phyloP scores from a whole-genome alignment of 2,888 invertebrate species.

The Nebria salina region DNA sequence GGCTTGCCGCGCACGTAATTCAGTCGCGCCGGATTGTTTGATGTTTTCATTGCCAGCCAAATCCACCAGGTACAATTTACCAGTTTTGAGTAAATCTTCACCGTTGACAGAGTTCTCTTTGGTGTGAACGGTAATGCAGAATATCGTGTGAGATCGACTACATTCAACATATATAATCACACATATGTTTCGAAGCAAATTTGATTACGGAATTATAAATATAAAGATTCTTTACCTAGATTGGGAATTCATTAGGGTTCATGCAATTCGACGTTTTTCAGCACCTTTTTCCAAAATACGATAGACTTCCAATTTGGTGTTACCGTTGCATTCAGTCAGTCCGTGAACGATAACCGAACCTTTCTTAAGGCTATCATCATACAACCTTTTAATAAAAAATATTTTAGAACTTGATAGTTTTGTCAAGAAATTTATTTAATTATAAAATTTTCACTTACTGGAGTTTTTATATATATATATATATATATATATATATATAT shows the following conservation, averaged over 20 bases:
- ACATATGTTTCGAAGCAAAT: slow-evolving; percentile 20
- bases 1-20: slow-evolving; percentile 89
- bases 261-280: slow-evolving; percentile 86
- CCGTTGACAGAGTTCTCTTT: slow-evolving; percentile 89
- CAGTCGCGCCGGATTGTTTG: slow-evolving; percentile 92
- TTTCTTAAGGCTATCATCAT: slow-evolving; percentile 81
- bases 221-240: slow-evolving; percentile 72
- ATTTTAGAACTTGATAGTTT: no score
- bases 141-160: slow-evolving; percentile 96
- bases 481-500: no score
- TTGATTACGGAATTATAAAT: not conserved
- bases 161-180: slow-evolving; percentile 47
- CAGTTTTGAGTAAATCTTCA: slow-evolving; percentile 91
- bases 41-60: slow-evolving; percentile 98
- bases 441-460: no score
- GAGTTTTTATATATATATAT: no score
- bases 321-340: slow-evolving; percentile 89
- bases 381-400: slow-evolving; percentile 65
- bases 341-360: slow-evolving; percentile 93
- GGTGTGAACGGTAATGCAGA: slow-evolving; percentile 92
- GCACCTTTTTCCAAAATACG: slow-evolving; percentile 88
- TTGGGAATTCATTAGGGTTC: slow-evolving; percentile 93
- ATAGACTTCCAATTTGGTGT: slow-evolving; percentile 88
- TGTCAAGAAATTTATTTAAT: not conserved
- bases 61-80: slow-evolving; percentile 97